Evolutionary conservation across 2,888 invertebrate species (phyloP), one percentile per base, ranked within the genome.

Genomic region (Volucella inflata): DNA sequence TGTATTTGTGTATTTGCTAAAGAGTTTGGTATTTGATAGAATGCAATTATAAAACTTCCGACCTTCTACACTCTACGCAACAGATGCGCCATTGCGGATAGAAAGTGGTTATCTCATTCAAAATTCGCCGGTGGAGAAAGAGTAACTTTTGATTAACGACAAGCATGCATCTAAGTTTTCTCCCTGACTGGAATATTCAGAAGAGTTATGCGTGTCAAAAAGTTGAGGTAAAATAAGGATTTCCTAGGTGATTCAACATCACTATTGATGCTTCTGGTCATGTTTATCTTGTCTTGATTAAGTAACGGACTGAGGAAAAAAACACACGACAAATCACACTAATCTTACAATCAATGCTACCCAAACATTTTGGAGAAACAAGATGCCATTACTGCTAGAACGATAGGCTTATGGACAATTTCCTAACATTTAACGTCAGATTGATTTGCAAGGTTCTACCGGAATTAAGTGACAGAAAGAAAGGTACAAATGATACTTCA

Each of bases 131-230:
- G 21, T 21, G 21, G 4, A 21, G 4, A 21, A 21, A 21, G 60
- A 51, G 51, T 38, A 68, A 68, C 67, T 76, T 68, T 44, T 60
- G 57, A 75, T 55, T 30, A 30, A 6, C 30, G 6, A 57, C 74
- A 21, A 42, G 59, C 30, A 75, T 51, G 40, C 10, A 59, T 38
- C 17, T 16, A 70, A 16, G 8, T 10, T 21, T 51, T 6, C 10
- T 42, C 12, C 36, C 62, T 70, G 77, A 59, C 62, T 77, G 46
- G 30, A 62, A 55, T 70, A 21, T 42, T 38, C 40, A 12, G 60
- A 62, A 40, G 53, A 55, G 38, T 62, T 48, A 44, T 62, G 62
- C 40, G 16, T 12, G 8, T 40, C 30, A 48, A 77, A 77, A 62
- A 46, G 60, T 64, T 30, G 30, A 30, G 30, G 6, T 3, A 42